phyloP scores from a whole-genome alignment of 2,888 invertebrate species.

The Cecidostiba fungosa region DNA sequence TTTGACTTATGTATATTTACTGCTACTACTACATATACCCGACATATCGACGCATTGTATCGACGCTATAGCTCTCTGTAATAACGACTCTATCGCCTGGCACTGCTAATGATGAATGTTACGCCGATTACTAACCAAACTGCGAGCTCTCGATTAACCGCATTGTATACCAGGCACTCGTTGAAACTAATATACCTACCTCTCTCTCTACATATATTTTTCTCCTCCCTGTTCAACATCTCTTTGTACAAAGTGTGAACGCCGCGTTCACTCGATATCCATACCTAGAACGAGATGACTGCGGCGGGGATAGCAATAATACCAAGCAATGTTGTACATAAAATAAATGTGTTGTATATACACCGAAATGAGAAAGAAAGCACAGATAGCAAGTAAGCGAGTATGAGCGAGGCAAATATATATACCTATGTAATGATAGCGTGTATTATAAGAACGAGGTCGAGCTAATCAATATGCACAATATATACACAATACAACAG shows the following conservation, averaged over 20 bases:
- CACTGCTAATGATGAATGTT: slow-evolving; percentile 77
- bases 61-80: slow-evolving; percentile 31
- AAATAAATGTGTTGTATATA: background rate
- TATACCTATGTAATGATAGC: background rate
- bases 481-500: background rate
- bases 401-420: background rate
- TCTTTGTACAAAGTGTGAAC: background rate
- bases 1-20: background rate
- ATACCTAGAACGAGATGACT: background rate
- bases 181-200: slow-evolving; percentile 65
- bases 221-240: background rate
- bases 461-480: slow-evolving; percentile 35
- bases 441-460: slow-evolving; percentile 35
- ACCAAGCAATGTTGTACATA: background rate
- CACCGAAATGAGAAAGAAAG: background rate
- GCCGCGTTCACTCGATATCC: background rate
- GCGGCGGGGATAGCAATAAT: slow-evolving; percentile 11
- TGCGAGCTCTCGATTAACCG: slow-evolving; percentile 69
- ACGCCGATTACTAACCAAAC: slow-evolving; percentile 75
- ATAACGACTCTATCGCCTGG: slow-evolving; percentile 73
- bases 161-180: slow-evolving; percentile 65
- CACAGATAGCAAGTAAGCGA: slow-evolving; percentile 49
- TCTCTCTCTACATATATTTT: background rate
- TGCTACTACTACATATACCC: background rate
- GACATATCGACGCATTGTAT: background rate